Evolutionary conservation across 2,797 vertebrate species (phyloP), one percentile per base, ranked within the genome.

Genomic region (Sebastes paucispinis): DNA sequence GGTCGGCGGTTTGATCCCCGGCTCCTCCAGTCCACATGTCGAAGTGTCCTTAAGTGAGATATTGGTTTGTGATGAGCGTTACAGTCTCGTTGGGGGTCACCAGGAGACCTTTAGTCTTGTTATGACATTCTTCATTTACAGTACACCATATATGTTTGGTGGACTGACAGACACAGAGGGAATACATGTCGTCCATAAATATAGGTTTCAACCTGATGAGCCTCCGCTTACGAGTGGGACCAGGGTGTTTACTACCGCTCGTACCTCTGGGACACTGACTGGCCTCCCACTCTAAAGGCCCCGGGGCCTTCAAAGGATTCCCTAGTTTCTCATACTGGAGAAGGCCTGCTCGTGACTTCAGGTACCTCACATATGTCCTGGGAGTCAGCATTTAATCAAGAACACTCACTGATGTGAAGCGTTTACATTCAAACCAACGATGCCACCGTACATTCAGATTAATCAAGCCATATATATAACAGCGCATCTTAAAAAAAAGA

Each of bases 171-270:
- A 14, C 18, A 62, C 5, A 2, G 4, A 12, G 69, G 18, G 32
- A 57, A 54, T 50, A n/a, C 10, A 18, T 22, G 24, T 71, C 6
- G 8, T 20, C 55, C n/a, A 32, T 34, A 32, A 66, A 66, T 25
- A 58, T 54, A 29, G 18, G 32, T 62, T 73, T 13, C 2, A 18
- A 16, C 9, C 13, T 66, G 32, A 74, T 54, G 74, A 69, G 16
- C 24, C 34, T 67, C 25, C 14, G 4, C 43, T 24, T 47, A 5
- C 3, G 0, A 73, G 3, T 20, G 43, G 12, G 13, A 66, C 0
- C 27, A 50, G 25, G 25, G 47, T 84, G 76, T 83, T 87, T 87
- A 73, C 81, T 72, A 63, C 50, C 12, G 36, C 2, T 69, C 1
- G 9, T 6, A 9, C 78, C 74, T 52, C 39, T 18, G 79, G 69